A percentile compares a stretch with the other conserved stretches of the same genome.
These are phyloP conservation scores for Salvelinus namaycush DNA, from an alignment of 2,113 vertebrate species.

Conservation along the genomic window DNA sequence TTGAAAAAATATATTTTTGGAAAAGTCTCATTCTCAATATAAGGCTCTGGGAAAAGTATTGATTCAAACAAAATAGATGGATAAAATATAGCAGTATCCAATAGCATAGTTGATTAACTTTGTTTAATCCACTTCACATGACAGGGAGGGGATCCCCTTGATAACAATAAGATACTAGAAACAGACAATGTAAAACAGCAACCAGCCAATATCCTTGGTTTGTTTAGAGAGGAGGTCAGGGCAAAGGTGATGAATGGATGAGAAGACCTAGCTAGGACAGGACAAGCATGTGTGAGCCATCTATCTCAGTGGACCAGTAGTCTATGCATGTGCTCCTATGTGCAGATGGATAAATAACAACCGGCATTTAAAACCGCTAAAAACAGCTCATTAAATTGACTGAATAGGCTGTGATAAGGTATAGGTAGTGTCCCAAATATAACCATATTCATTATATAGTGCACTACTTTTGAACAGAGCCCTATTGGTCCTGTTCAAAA, in stretches of 20 bases:
- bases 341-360: slow-evolving; percentile 69
- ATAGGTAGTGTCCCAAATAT: too few relatives aligned
- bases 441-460: too few relatives aligned
- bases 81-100: too few relatives aligned
- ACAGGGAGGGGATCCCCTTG: slow-evolving; percentile 15
- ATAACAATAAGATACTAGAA: background rate
- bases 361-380: slow-evolving; percentile 17
- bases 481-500: too few relatives aligned
- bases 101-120: background rate
- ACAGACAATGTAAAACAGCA: background rate
- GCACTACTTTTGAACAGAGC: too few relatives aligned
- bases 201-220: background rate
- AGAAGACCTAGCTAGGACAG: slow-evolving; percentile 47
- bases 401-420: slow-evolving; percentile 10
- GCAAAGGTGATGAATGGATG: background rate
- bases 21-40: too few relatives aligned
- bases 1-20: too few relatives aligned
- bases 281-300: slow-evolving; percentile 55
- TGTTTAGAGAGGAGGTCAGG: background rate
- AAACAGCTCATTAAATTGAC: background rate
- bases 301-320: too few relatives aligned
- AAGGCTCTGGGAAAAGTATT: too few relatives aligned
- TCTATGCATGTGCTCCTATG: slow-evolving; percentile 38
- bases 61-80: too few relatives aligned
- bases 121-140: slow-evolving; percentile 7